Evolutionary conservation across 1,140 invertebrate species (phyloP).

Genomic region (Parasteatoda tepidariorum): DNA sequence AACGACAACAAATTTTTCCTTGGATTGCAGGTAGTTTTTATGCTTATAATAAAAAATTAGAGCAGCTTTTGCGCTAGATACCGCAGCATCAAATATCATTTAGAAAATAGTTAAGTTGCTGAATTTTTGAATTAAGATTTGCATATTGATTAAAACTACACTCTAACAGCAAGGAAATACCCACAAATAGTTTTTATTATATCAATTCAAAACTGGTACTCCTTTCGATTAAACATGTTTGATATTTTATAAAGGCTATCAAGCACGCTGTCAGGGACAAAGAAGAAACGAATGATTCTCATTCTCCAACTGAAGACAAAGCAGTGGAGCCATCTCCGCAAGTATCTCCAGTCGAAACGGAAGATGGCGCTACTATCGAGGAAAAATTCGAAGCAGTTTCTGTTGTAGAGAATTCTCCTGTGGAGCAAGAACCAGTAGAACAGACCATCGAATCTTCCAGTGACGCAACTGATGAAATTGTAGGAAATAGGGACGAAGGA

Average conservation of each 20-base stretch:
- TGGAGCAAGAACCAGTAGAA: neutral
- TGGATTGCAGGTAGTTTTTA: too few species aligned
- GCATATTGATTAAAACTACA: too few species aligned
- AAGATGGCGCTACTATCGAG: neutral
- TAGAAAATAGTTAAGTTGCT: too few species aligned
- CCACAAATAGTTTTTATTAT: too few species aligned
- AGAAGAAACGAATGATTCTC: neutral
- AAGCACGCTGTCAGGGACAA: slow-evolving; percentile 24
- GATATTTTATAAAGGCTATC: neutral
- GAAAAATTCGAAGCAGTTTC: neutral
- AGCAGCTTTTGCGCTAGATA: too few species aligned
- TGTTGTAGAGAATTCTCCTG: neutral
- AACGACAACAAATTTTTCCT: too few species aligned
- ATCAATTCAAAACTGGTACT: too few species aligned
- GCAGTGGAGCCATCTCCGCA: neutral
- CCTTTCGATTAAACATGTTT: too few species aligned
- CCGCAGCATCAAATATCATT: too few species aligned
- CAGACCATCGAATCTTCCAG: neutral
- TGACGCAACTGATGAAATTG: neutral
- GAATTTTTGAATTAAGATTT: too few species aligned
- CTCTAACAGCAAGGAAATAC: too few species aligned
- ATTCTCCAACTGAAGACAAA: neutral
- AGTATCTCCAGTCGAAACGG: neutral
- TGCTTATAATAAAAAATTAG: too few species aligned
- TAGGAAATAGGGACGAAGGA: neutral